Conservation (phyloP, 2,888 invertebrate genomes). For the Laothoe populi region DNA sequence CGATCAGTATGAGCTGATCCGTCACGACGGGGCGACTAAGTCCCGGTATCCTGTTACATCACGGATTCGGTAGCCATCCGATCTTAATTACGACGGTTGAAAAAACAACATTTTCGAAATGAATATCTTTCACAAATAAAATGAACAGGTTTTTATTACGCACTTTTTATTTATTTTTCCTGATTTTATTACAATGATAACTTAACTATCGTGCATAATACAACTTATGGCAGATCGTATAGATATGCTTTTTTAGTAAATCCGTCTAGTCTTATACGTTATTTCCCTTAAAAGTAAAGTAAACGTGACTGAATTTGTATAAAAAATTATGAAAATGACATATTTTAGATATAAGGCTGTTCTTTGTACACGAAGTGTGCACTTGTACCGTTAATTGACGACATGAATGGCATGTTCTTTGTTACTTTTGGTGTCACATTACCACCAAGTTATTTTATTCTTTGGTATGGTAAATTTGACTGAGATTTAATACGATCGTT, state of each 20-base stretch:
- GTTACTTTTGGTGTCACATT: background rate
- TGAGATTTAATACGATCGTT: too few relatives aligned
- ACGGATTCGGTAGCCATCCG: conserved; percentile 63
- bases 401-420: background rate
- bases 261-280: conserved; percentile 13
- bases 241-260: conserved; percentile 17
- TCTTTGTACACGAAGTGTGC: background rate
- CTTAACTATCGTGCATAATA: conserved; percentile 6
- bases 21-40: conserved; percentile 47
- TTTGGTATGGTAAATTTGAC: too few relatives aligned
- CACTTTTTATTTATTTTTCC: conserved; percentile 31
- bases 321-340: conserved; percentile 9
- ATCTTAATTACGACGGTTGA: conserved; percentile 55
- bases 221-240: background rate
- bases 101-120: conserved; percentile 47
- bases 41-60: conserved; percentile 55
- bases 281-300: conserved; percentile 19
- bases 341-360: background rate
- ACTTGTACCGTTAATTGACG: background rate
- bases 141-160: conserved; percentile 44
- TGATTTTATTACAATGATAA: conserved; percentile 2
- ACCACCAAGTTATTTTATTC: too few relatives aligned
- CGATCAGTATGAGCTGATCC: conserved; percentile 48
- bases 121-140: conserved; percentile 51
- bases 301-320: conserved; percentile 25